Conservation (phyloP, 1,140 invertebrate species). For the Sycophaga agraensis region DNA sequence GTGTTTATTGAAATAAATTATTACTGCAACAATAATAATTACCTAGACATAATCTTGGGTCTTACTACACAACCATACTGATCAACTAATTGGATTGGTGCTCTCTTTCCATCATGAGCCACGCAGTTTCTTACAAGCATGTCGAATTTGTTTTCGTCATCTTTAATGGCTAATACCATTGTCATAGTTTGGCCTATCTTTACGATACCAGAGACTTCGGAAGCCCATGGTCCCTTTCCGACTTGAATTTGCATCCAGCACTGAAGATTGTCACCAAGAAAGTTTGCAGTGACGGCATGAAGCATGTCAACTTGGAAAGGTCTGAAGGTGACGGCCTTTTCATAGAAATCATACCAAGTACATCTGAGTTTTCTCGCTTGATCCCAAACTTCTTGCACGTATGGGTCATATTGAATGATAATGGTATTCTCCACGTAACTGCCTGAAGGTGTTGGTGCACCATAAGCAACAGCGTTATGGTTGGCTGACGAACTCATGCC, state of each 20-base stretch:
- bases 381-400: conserved; percentile 91
- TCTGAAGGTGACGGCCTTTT: conserved; percentile 90
- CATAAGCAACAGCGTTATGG: conserved; percentile 76
- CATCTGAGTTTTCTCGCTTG: conserved; percentile 83
- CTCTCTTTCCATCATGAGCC: conserved; percentile 89
- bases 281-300: conserved; percentile 90
- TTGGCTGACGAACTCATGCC: conserved; percentile 87
- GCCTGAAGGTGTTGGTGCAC: conserved; percentile 81
- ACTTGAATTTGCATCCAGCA: conserved; percentile 97
- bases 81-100: conserved; percentile 90
- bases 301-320: conserved; percentile 94
- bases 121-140: conserved; percentile 93
- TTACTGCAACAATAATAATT: too few relatives aligned
- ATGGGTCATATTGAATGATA: conserved; percentile 92
- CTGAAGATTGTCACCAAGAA: conserved; percentile 90
- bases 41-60: conserved; percentile 86
- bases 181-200: conserved; percentile 96
- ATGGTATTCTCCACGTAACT: conserved; percentile 94
- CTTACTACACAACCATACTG: conserved; percentile 88
- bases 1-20: too few relatives aligned
- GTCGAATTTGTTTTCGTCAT: conserved; percentile 94
- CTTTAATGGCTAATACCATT: conserved; percentile 92
- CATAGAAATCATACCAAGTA: conserved; percentile 94
- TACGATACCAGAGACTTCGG: conserved; percentile 90
- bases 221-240: conserved; percentile 92